Evolutionary conservation across 1,140 invertebrate species (phyloP).

Genomic region (Drosophila pectinifera): DNA sequence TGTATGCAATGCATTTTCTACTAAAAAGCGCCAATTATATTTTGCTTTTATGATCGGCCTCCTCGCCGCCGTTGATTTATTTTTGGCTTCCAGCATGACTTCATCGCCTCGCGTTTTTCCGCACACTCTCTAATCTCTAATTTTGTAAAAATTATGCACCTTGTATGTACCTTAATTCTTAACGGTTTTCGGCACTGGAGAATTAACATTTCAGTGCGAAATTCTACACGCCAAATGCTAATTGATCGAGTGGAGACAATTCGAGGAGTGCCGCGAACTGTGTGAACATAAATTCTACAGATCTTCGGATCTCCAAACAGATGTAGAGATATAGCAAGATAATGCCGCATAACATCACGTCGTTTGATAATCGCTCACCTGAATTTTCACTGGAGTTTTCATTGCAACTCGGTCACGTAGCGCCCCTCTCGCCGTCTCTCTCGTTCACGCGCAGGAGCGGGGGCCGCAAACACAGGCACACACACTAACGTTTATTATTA

Average conservation of each 20-base stretch:
- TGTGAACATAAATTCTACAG: constrained; percentile 27
- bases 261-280: constrained; percentile 25
- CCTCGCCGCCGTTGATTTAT: constrained; percentile 56
- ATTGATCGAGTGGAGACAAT: constrained; percentile 42
- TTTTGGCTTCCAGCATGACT: constrained; percentile 76
- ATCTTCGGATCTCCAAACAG: constrained; percentile 11
- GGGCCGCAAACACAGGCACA: constrained; percentile 29
- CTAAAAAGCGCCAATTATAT: constrained; percentile 77
- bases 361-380: constrained; percentile 45
- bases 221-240: constrained; percentile 66
- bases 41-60: constrained; percentile 69
- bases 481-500: constrained; percentile 27
- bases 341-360: constrained; percentile 37
- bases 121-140: constrained; percentile 17
- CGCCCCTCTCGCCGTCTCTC: constrained; percentile 53
- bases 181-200: constrained; percentile 56
- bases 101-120: constrained; percentile 59
- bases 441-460: constrained; percentile 10
- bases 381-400: constrained; percentile 47
- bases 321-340: constrained; percentile 6
- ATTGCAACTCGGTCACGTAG: constrained; percentile 71
- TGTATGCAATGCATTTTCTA: constrained; percentile 71
- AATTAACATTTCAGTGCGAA: constrained; percentile 71
- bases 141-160: constrained; percentile 64
- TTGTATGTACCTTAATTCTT: constrained; percentile 64